Evolutionary conservation across 2,888 invertebrate genomes (phyloP).

Genomic region (Branchipolynoe longqiensis): DNA sequence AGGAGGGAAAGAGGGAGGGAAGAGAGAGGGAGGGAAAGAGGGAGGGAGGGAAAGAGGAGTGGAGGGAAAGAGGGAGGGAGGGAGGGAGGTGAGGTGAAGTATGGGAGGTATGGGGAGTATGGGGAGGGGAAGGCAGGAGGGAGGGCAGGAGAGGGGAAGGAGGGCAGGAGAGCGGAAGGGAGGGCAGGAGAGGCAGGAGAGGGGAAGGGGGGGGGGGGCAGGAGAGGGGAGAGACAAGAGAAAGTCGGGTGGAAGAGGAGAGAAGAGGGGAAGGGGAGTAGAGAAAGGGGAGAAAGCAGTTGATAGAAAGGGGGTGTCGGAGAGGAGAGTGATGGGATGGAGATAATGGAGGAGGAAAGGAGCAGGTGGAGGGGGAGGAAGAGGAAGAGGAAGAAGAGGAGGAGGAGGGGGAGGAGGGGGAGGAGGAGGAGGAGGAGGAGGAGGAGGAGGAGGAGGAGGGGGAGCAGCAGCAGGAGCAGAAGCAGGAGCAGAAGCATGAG

Average conservation of each 20-base stretch:
- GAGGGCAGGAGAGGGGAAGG: not conserved
- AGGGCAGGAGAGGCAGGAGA: not conserved
- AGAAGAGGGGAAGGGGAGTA: not conserved
- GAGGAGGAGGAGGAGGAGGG: no score
- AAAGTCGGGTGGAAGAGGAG: not conserved
- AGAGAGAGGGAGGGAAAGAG: not conserved
- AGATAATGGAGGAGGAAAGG: not conserved
- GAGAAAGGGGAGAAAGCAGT: not conserved
- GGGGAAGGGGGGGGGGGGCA: not conserved
- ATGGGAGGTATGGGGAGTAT: not conserved
- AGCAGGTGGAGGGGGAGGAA: not conserved
- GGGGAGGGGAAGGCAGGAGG: not conserved
- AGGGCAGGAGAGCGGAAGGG: not conserved
- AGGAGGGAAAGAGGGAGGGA: not conserved
- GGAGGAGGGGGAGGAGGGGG: not conserved
- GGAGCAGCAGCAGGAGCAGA: no score
- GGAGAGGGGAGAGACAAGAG: not conserved
- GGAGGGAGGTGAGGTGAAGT: not conserved
- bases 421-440: no score
- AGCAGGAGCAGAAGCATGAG: no score
- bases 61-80: not conserved
- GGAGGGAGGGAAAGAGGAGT: not conserved
- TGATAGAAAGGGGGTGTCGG: not conserved
- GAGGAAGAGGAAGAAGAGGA: not conserved
- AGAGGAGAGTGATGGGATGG: not conserved